Evolutionary conservation across 2,113 vertebrate species (phyloP).

Genomic region (Syrrhaptes paradoxus): DNA sequence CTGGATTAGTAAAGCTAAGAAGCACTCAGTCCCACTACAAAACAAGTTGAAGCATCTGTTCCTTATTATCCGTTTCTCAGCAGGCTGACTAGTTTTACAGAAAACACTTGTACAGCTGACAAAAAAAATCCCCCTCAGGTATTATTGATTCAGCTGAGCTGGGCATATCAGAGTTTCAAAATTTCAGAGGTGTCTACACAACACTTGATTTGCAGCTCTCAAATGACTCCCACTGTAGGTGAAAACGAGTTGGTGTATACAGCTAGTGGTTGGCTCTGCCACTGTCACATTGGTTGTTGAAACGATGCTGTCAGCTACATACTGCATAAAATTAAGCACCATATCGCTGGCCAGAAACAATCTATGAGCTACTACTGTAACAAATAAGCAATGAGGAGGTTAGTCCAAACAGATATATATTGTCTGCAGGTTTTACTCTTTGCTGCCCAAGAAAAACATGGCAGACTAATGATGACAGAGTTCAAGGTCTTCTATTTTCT

Average conservation of each 20-base stretch:
- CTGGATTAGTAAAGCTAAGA: constrained; percentile 52
- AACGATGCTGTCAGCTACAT: background rate
- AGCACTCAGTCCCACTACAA: constrained; percentile 11
- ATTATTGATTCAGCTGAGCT: too few relatives aligned
- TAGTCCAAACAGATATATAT: background rate
- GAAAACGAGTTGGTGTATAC: background rate
- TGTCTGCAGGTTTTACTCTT: background rate
- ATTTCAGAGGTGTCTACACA: background rate
- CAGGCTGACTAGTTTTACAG: constrained; percentile 40
- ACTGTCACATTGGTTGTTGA: background rate
- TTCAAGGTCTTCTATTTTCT: background rate
- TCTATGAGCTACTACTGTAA: background rate
- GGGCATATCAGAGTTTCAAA: background rate
- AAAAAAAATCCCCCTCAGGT: background rate
- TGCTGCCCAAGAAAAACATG: background rate
- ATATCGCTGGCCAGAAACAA: background rate
- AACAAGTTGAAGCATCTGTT: constrained; percentile 60
- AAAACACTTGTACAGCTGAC: constrained; percentile 29
- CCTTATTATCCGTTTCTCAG: constrained; percentile 54
- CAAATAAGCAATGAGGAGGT: background rate
- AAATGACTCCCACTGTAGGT: background rate
- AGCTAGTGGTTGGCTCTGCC: background rate
- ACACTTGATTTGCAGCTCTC: background rate
- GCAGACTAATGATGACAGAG: background rate
- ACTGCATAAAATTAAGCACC: background rate